Conservation (phyloP, 2,113 vertebrate species). For the Semnornis frantzii region DNA sequence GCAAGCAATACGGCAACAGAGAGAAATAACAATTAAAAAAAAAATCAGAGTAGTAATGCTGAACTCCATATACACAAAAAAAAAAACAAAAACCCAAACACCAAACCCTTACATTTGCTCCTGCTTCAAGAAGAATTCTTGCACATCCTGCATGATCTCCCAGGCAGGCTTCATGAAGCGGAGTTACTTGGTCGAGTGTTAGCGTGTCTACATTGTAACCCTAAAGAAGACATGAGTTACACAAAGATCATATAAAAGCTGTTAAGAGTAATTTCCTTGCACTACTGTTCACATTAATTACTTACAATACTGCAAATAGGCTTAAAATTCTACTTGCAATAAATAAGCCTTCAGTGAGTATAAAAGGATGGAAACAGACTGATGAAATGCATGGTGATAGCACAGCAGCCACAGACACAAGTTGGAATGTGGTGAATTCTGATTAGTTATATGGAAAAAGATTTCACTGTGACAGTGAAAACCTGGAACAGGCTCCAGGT, state of each 20-base stretch:
- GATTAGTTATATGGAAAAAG: background rate
- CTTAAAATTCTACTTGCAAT: background rate
- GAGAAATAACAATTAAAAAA: background rate
- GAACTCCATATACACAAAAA: background rate
- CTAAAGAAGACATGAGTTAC: slow-evolving; percentile 67
- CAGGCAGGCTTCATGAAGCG: slow-evolving; percentile 93
- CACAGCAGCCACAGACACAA: background rate
- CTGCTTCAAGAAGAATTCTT: slow-evolving; percentile 90
- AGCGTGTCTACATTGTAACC: slow-evolving; percentile 92
- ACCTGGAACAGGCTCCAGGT: background rate
- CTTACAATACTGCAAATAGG: background rate
- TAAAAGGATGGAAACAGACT: background rate
- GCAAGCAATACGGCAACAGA: background rate
- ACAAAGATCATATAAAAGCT: background rate
- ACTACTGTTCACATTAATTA: background rate
- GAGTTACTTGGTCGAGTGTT: slow-evolving; percentile 93
- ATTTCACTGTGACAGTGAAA: background rate
- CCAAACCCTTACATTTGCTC: slow-evolving; percentile 87
- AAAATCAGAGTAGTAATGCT: background rate
- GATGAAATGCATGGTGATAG: background rate
- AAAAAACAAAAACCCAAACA: background rate
- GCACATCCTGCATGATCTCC: slow-evolving; percentile 90
- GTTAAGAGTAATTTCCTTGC: rapidly evolving
- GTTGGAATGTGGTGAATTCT: background rate
- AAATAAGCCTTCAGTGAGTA: background rate